Evolutionary conservation across 2,113 vertebrate genomes (phyloP).

Genomic region (Bos indicus): DNA sequence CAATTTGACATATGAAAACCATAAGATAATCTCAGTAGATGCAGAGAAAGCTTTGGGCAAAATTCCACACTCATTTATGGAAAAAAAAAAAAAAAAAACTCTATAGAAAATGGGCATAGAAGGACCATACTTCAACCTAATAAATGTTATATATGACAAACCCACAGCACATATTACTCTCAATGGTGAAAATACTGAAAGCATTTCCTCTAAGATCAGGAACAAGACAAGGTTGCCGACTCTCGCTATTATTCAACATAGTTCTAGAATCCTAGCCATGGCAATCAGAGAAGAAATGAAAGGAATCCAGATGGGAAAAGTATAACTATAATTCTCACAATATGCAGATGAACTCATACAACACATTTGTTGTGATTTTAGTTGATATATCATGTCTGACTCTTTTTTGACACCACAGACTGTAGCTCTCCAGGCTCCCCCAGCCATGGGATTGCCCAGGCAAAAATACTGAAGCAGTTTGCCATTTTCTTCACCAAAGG

Average conservation of each 20-base stretch:
- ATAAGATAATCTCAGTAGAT: background rate
- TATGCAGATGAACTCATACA: background rate
- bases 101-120: background rate
- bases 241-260: background rate
- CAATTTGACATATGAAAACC: background rate
- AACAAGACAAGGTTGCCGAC: background rate
- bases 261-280: background rate
- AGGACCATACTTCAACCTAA: background rate
- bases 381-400: background rate
- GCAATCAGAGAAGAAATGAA: background rate
- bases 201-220: background rate
- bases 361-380: background rate
- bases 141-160: background rate
- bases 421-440: background rate
- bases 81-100: background rate
- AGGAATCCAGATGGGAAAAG: background rate
- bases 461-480: background rate
- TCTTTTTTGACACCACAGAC: background rate
- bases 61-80: background rate
- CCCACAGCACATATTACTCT: background rate
- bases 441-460: background rate
- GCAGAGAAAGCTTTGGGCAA: background rate
- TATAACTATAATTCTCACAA: background rate
- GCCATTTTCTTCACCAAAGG: background rate
- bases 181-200: background rate